Base-by-base conservation (phyloP, 2,888 invertebrate genomes). In the Willowsia nigromaculata region DNA sequence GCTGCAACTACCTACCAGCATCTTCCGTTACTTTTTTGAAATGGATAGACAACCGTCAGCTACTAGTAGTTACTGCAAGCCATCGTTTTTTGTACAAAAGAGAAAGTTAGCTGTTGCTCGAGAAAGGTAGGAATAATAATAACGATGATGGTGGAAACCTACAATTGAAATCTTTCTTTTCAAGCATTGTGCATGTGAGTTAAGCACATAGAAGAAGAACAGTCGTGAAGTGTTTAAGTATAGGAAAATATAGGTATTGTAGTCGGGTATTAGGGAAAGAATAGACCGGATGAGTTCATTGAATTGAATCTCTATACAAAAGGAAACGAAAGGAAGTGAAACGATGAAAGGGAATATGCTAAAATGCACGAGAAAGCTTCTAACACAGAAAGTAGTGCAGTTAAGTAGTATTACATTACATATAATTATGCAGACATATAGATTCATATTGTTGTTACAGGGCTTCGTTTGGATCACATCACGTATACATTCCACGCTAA, bases 201-300 rank as follows among this genome's bases (percentile, higher is more conserved):
- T 43, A 74, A 47, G 71, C 47, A 43, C 47, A 25, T 74, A 25
- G 25, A 43, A 1, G 7, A 1, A 47, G 27, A 74, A 25, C 25
- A 47, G 27, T 43, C 11, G 25, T 40, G 18, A 74, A 74, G 71
- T 74, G 50, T 18, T 74, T 43, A 74, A 74, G 71, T 78, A 33
- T 50, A 53, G 33, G 18, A 78, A 53, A 33, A 78, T 50, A 78
- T 78, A 78, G 15, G 53, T 18, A 78, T 78, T 78, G 78, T 78
- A 78, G 9, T 78, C 18, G 15, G 78, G 53, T 53, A 40, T 33
- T 53, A 37, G 9, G 65, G 27, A 47, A 62, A 74, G 85, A 76
- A 85, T 59, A 78, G 81, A 25, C 81, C 87, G 87, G 87, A 87
- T 81, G 82, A 81, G 80, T 87, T 87, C 86, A 87, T 87, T 87